Evolutionary conservation across 1,140 invertebrate species (phyloP).

Genomic region (Pseudachorutes palmiensis): DNA sequence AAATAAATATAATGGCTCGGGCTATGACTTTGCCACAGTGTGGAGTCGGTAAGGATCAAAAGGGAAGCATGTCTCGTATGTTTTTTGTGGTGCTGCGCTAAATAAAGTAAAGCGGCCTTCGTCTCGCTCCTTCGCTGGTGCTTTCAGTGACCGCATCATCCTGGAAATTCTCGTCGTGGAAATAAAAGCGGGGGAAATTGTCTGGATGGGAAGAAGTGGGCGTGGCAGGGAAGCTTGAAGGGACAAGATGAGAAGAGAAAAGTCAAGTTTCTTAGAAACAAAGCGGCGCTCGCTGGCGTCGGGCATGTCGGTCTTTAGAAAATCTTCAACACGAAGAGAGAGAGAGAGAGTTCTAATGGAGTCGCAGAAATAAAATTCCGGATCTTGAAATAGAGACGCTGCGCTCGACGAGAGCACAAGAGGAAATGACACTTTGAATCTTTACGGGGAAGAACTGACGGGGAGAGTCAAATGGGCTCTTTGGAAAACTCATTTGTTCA

Average conservation of each 20-base stretch:
- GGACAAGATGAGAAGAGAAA: conserved; percentile 34
- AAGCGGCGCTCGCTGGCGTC: conserved; percentile 26
- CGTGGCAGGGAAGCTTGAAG: conserved; percentile 31
- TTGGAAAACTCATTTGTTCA: too few relatives aligned
- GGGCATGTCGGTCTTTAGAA: not conserved
- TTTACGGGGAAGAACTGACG: too few relatives aligned
- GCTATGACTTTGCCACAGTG: not conserved
- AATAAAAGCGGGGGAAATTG: conserved; percentile 16
- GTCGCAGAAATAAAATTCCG: not conserved
- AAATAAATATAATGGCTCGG: not conserved
- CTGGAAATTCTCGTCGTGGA: not conserved
- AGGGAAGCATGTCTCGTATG: not conserved
- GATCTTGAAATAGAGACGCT: too few relatives aligned
- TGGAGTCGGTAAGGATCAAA: conserved; percentile 29
- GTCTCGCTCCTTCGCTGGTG: too few relatives aligned
- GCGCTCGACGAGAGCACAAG: too few relatives aligned
- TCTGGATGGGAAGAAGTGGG: conserved; percentile 32
- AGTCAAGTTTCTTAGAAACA: conserved; percentile 38
- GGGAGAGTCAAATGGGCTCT: too few relatives aligned
- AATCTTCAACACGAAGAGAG: not conserved
- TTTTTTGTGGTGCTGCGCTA: conserved; percentile 10
- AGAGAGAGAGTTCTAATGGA: not conserved
- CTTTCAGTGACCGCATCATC: too few relatives aligned
- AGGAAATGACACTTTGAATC: too few relatives aligned
- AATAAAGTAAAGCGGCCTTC: not conserved